Conservation (phyloP, 2,797 vertebrate species). For the Enteromius unitaeniatus region DNA sequence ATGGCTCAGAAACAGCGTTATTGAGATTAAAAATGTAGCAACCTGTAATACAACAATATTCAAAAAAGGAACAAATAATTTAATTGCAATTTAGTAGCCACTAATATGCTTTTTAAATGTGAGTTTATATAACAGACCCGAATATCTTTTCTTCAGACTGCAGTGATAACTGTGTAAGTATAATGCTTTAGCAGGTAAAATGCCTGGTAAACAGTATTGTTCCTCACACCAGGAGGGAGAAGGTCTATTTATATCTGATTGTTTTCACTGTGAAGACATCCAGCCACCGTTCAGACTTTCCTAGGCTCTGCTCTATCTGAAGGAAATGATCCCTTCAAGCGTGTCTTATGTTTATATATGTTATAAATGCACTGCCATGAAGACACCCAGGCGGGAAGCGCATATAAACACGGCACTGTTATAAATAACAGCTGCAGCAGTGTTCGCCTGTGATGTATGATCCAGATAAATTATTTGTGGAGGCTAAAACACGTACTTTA, state of each 20-base stretch:
- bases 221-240: conserved; percentile 45
- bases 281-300: conserved; percentile 58
- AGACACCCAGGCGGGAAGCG: conserved; percentile 36
- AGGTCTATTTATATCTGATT: conserved; percentile 73
- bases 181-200: conserved; percentile 34
- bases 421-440: conserved; percentile 6
- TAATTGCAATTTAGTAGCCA: not conserved
- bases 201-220: conserved; percentile 32
- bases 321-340: conserved; percentile 64
- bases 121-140: not conserved
- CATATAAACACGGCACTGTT: conserved; percentile 39
- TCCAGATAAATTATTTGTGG: conserved; percentile 34
- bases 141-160: not conserved
- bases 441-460: conserved; percentile 5
- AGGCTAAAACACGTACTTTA: conserved; percentile 10
- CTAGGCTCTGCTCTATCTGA: conserved; percentile 43
- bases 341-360: conserved; percentile 39
- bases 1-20: not conserved
- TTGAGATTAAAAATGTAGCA: not conserved
- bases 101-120: not conserved
- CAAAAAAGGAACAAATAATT: not conserved
- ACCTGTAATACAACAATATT: conserved; percentile 1
- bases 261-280: conserved; percentile 65
- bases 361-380: conserved; percentile 39
- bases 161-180: not conserved